Percentiles rank a stretch among this genome's conserved stretches.
These are phyloP conservation scores for Vidua macroura DNA, from an alignment of 2,113 vertebrate species.

Conservation along the genomic window DNA sequence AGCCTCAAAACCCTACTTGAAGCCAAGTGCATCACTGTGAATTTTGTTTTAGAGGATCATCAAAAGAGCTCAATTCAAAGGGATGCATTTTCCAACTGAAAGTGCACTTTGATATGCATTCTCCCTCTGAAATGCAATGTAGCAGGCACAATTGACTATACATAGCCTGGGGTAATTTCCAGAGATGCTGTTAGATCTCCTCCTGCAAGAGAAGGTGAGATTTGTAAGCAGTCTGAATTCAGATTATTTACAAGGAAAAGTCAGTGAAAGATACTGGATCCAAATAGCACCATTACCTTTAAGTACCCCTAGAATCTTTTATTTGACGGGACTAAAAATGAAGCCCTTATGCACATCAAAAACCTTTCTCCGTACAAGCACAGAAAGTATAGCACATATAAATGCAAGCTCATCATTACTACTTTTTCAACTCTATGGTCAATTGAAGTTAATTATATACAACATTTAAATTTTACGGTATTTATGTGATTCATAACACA, in stretches of 20 bases:
- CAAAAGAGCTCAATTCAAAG: neutral
- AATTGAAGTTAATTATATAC: neutral
- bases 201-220: neutral
- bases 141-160: neutral
- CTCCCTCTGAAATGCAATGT: neutral
- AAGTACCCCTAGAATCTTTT: neutral
- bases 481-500: neutral
- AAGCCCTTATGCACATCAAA: neutral
- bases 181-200: neutral
- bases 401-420: neutral
- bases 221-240: neutral
- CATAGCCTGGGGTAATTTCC: neutral
- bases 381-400: neutral
- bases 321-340: neutral
- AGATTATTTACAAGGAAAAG: neutral
- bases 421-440: neutral
- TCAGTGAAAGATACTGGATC: neutral
- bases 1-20: neutral
- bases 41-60: neutral
- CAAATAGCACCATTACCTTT: neutral
- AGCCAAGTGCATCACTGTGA: neutral
- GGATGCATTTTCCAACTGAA: neutral
- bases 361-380: neutral
- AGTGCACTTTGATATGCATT: neutral
- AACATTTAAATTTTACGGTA: neutral